phyloP scores from a whole-genome alignment of 2,797 vertebrate genomes.

The Cynodonichthys magdalenae region DNA sequence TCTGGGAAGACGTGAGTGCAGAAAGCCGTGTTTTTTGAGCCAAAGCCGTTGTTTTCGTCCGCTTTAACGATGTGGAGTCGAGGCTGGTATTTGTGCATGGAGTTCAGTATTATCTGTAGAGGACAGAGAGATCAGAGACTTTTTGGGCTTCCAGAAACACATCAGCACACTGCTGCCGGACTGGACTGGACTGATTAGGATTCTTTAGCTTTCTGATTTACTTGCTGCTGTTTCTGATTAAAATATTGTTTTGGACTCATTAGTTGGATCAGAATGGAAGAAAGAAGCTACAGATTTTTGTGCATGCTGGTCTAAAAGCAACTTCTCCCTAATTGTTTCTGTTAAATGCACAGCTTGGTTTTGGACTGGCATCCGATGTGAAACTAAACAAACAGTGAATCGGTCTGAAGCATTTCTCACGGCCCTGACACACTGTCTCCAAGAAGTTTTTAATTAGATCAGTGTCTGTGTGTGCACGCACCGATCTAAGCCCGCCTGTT shows the following conservation, averaged over 20 bases:
- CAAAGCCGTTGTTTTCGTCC: slow-evolving; percentile 96
- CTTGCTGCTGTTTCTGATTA: slow-evolving; percentile 18
- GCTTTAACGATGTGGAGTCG: slow-evolving; percentile 98
- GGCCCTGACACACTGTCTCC: slow-evolving; percentile 9
- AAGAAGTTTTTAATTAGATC: slow-evolving; percentile 34
- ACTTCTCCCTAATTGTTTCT: neutral
- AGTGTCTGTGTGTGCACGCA: neutral
- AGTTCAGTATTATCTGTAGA: slow-evolving; percentile 95
- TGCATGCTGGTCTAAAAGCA: too few species aligned
- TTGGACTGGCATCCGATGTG: neutral
- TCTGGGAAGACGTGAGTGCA: slow-evolving; percentile 95
- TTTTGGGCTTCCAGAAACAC: slow-evolving; percentile 20
- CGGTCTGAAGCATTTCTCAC: slow-evolving; percentile 12
- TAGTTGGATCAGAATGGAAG: neutral
- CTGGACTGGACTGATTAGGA: neutral
- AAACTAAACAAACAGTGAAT: slow-evolving; percentile 1
- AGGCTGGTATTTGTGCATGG: slow-evolving; percentile 99
- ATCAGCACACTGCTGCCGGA: slow-evolving; percentile 14
- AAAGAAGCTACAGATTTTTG: neutral
- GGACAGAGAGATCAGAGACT: slow-evolving; percentile 48
- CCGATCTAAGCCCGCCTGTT: slow-evolving; percentile 33
- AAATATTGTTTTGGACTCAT: neutral
- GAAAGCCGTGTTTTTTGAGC: slow-evolving; percentile 96
- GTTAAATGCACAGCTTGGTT: neutral
- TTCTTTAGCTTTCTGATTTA: slow-evolving; percentile 18